These are phyloP conservation scores for Peucedramus taeniatus DNA, from an alignment of 2,113 vertebrate species.

Conservation along the genomic window DNA sequence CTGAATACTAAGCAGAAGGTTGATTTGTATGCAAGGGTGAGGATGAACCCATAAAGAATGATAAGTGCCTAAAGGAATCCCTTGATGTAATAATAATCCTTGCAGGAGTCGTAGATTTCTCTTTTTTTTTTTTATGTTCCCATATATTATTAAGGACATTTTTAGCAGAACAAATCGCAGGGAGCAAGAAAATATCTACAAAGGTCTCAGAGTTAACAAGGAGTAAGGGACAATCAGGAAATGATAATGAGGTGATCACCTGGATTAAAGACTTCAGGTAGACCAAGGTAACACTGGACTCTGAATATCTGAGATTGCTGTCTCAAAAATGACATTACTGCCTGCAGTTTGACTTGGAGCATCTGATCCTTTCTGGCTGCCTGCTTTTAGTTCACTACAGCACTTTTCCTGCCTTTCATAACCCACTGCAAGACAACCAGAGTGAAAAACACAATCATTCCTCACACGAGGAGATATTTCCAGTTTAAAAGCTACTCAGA, in stretches of 20 bases:
- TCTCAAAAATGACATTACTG: not conserved
- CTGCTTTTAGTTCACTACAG: not conserved
- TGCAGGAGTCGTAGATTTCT: not conserved
- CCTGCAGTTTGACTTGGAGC: not conserved
- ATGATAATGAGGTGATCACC: not conserved
- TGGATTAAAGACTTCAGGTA: not conserved
- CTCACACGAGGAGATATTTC: not conserved
- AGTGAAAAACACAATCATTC: not conserved
- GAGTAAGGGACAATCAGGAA: not conserved
- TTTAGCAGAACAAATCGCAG: conserved; percentile 44
- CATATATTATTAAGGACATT: conserved; percentile 30
- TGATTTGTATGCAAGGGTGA: conserved; percentile 48
- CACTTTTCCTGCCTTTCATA: not conserved
- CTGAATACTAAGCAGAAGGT: conserved; percentile 25
- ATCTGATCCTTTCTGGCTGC: not conserved
- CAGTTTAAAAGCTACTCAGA: not conserved
- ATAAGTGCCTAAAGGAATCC: conserved; percentile 48
- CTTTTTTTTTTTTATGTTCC: not conserved
- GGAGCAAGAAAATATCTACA: not conserved
- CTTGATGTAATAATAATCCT: conserved; percentile 61
- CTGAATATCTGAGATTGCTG: not conserved
- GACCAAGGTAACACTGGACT: not conserved
- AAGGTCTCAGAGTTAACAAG: not conserved
- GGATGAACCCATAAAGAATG: conserved; percentile 34
- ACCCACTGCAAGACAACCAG: not conserved